phyloP scores from a whole-genome alignment of 2,113 vertebrate genomes.

The Rallus limicola region DNA sequence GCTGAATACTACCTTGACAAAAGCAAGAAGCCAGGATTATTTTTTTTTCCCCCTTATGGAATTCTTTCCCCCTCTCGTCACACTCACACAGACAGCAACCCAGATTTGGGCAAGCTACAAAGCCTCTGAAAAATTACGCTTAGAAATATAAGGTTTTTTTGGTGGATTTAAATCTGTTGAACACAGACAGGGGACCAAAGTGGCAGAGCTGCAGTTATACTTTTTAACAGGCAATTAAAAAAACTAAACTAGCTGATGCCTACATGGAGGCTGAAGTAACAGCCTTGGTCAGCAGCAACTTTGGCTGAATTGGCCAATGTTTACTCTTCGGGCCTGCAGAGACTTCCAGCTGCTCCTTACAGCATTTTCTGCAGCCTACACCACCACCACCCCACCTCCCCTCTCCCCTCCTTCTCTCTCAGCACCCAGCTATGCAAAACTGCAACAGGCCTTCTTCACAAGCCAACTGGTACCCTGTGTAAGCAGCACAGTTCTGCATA shows the following conservation, averaged over 20 bases:
- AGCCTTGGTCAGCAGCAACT: too few species aligned
- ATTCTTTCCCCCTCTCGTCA: too few species aligned
- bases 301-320: too few species aligned
- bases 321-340: too few species aligned
- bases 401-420: too few species aligned
- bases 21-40: neutral
- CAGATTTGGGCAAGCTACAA: neutral
- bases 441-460: too few species aligned
- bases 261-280: too few species aligned
- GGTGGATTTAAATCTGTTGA: neutral
- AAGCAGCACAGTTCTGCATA: neutral
- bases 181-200: accelerated
- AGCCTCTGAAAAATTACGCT: neutral
- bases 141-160: neutral
- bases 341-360: too few species aligned
- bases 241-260: neutral
- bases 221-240: neutral
- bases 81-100: neutral
- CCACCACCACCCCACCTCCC: too few species aligned
- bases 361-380: too few species aligned
- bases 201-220: neutral
- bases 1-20: neutral
- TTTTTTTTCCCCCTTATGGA: too few species aligned
- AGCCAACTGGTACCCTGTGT: accelerated
- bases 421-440: too few species aligned